Conservation (phyloP, 2,113 vertebrate genomes). For the Vulpes vulpes region DNA sequence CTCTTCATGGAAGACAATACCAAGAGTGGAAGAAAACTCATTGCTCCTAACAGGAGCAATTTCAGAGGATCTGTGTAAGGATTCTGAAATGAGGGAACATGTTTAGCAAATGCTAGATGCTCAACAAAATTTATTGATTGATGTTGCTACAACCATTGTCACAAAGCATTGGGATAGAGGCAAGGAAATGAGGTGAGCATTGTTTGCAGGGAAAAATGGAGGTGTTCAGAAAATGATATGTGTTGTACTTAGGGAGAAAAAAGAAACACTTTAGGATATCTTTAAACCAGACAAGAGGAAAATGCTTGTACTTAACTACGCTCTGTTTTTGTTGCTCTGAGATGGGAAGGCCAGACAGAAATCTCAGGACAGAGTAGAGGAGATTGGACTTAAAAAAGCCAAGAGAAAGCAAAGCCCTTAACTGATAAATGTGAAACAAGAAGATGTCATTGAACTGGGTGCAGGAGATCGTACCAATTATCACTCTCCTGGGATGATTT, state of each 20-base stretch:
- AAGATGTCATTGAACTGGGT: not conserved
- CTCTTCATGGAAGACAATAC: not conserved
- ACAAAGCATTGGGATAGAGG: not conserved
- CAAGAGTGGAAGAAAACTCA: not conserved
- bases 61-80: not conserved
- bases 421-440: not conserved
- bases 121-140: not conserved
- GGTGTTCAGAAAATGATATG: not conserved
- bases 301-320: not conserved
- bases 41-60: not conserved
- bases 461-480: not conserved
- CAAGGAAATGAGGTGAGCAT: not conserved
- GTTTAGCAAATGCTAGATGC: not conserved
- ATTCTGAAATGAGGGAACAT: not conserved
- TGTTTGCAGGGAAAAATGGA: not conserved
- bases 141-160: not conserved
- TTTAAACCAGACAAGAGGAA: conserved; percentile 18
- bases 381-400: not conserved
- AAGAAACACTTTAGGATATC: not conserved
- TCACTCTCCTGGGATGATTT: not conserved
- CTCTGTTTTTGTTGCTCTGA: not conserved
- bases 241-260: not conserved
- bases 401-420: not conserved
- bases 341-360: not conserved
- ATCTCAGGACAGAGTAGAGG: not conserved